Base-by-base conservation (phyloP, 2,888 invertebrate genomes). In the Mesorhabditis spiculigera region DNA sequence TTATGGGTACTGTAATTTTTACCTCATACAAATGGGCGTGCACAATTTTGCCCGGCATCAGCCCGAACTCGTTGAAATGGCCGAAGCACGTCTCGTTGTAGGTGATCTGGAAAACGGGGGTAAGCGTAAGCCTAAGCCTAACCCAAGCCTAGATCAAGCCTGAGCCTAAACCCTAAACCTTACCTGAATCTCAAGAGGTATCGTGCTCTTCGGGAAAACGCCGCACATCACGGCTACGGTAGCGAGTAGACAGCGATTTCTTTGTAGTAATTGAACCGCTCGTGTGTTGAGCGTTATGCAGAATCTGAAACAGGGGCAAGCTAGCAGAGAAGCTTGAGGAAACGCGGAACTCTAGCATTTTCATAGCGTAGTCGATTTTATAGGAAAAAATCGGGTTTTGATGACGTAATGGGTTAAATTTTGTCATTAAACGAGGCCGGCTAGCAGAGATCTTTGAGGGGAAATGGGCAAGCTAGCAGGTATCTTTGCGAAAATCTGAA, bases 131-230 rank as follows among this genome's bases (percentile, higher is more conserved):
- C 50, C 50, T 50, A 50, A 50, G 50, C 13, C 50, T 50, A 50
- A 50, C 50, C 50, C 50, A n/a, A n/a, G n/a, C 50, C 50, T 10
- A 50, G 50, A 6, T 13, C 13, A 50, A 50, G 50, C 50, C 50
- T 50, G 13, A 6, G 50, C 13, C 50, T 50, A 50, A 50, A 13
- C 50, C 13, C 6, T 61, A 4, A 16, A n/a, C 65, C 68, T 68
- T 67, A 80, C 82, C 75, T 77, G 74, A 58, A 83, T 75, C 68
- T 83, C 83, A 50, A 77, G 69, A 13, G 77, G 72, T 10, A 80
- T 79, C 13, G 78, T 76, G 45, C 81, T 82, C 69, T 83, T 83
- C 71, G 78, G 79, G 41, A 83, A 67, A 28, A 83, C 73, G 28
- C 82, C 83, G 65, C 79, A 76, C 71, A 83, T 71, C 6, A 83